These are phyloP conservation scores for Drosophila lutescens DNA, from an alignment of 2,888 invertebrate genomes.

Conservation along the genomic window DNA sequence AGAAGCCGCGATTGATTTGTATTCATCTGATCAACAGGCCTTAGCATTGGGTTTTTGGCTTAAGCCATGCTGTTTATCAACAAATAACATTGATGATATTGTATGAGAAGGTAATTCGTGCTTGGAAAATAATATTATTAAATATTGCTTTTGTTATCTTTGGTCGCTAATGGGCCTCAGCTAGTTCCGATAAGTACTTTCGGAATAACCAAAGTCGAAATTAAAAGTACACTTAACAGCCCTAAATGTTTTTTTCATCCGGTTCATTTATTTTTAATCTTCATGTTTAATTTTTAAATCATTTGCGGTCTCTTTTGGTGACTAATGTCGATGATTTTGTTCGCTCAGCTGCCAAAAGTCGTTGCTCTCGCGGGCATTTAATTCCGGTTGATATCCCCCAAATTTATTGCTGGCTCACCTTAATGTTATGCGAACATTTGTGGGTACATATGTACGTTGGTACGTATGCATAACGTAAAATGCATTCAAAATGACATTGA, in stretches of 20 bases:
- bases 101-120: too few species aligned
- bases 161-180: too few species aligned
- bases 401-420: conserved; percentile 14
- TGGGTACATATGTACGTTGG: background rate
- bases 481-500: conserved; percentile 5
- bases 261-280: background rate
- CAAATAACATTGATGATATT: too few species aligned
- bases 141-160: too few species aligned
- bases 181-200: too few species aligned
- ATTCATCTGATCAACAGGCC: conserved; percentile 19
- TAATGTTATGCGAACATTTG: background rate
- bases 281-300: background rate
- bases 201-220: too few species aligned
- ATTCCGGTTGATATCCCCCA: conserved; percentile 1
- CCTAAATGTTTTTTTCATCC: background rate
- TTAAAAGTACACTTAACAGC: too few species aligned
- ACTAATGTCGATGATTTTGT: conserved; percentile 57
- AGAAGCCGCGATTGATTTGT: conserved; percentile 37
- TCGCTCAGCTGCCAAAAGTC: conserved; percentile 44
- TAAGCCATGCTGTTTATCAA: background rate
- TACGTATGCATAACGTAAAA: background rate
- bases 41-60: background rate
- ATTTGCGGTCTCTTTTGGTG: conserved; percentile 24
- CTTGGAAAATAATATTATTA: too few species aligned
- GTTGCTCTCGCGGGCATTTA: conserved; percentile 59